These are phyloP conservation scores for Miichthys miiuy DNA, from an alignment of 2,797 vertebrate genomes.

Conservation along the genomic window DNA sequence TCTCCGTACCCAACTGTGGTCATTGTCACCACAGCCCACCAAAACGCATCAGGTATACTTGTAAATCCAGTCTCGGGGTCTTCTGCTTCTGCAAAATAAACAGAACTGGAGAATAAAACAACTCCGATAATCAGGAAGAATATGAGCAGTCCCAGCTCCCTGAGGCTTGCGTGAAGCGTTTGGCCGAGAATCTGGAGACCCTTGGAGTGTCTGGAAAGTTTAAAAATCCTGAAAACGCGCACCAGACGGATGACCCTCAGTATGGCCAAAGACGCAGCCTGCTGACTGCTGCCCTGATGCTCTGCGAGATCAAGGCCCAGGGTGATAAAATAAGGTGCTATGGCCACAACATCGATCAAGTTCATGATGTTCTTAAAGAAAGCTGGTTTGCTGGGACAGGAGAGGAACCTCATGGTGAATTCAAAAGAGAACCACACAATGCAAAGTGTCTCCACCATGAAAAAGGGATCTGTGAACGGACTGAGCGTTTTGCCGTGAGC, in stretches of 20 bases:
- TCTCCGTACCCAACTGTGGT: constrained; percentile 98
- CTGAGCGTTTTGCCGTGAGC: constrained; percentile 59
- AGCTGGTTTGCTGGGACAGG: constrained; percentile 93
- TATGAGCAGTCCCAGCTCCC: constrained; percentile 93
- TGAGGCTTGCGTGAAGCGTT: constrained; percentile 92
- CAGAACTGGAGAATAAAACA: constrained; percentile 95
- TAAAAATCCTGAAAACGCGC: constrained; percentile 93
- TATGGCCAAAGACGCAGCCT: constrained; percentile 91
- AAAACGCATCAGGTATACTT: constrained; percentile 95
- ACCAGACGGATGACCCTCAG: constrained; percentile 93
- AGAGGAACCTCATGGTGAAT: constrained; percentile 91
- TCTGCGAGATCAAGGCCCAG: constrained; percentile 91
- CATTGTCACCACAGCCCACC: constrained; percentile 99
- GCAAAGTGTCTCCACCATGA: constrained; percentile 93
- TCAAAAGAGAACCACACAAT: constrained; percentile 97
- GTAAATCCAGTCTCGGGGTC: constrained; percentile 90
- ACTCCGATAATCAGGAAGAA: constrained; percentile 96
- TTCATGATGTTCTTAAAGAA: constrained; percentile 99
- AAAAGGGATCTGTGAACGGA: constrained; percentile 93
- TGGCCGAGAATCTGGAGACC: constrained; percentile 93
- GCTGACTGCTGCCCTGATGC: constrained; percentile 88
- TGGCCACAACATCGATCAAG: constrained; percentile 93
- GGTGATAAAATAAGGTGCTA: constrained; percentile 94
- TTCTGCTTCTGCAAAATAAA: constrained; percentile 95
- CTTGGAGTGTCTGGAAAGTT: constrained; percentile 94